Base-by-base conservation (phyloP, 2,113 vertebrate species). In the Argyrosomus japonicus region DNA sequence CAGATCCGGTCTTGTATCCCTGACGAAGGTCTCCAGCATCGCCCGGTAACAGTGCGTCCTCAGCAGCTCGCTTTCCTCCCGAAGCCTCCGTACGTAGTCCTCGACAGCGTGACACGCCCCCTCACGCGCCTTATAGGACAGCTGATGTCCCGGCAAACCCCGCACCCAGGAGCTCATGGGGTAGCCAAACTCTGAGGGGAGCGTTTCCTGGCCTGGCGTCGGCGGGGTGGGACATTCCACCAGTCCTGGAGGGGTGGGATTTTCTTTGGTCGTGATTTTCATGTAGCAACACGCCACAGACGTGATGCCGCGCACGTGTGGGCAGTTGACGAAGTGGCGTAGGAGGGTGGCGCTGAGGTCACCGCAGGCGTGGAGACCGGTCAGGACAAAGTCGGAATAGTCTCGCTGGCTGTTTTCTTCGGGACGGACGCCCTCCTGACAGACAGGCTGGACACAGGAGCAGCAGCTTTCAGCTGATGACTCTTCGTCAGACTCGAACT, bases 261-360 rank as follows among this genome's bases (percentile, higher is more conserved):
- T 78, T 19, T 95, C 95, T 17, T 60, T 43, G 6, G 96, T 96
- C 0, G 95, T 96, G 60, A 98, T 85, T 62, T 99, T 99, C 98
- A 99, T 99, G 94, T 99, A 97, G 92, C 98, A 99, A 62, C 98
- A 99, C 5, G 96, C 96, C 48, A 96, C 98, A 0, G 96, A 97
- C 13, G 97, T 97, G 81, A 99, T 91, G 8, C 95, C 97, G 0
- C 86, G 93, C 12, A 97, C 95, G 0, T 93, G 73, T 0, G 97
- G 96, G 82, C 97, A 97, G 75, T 67, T 75, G 84, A 87, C 91
- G 1, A 99, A 99, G 86, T 97, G 97, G 2, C 95, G 94, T 9
- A 99, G 95, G 58, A 98, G 94, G 15, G 98, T 95, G 0, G 96
- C 92, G 40, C 97, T 97, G 21, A 99, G 96, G 90, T 99, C 98